Evolutionary conservation across 2,797 vertebrate genomes (phyloP).

Genomic region (Tinamus major): DNA sequence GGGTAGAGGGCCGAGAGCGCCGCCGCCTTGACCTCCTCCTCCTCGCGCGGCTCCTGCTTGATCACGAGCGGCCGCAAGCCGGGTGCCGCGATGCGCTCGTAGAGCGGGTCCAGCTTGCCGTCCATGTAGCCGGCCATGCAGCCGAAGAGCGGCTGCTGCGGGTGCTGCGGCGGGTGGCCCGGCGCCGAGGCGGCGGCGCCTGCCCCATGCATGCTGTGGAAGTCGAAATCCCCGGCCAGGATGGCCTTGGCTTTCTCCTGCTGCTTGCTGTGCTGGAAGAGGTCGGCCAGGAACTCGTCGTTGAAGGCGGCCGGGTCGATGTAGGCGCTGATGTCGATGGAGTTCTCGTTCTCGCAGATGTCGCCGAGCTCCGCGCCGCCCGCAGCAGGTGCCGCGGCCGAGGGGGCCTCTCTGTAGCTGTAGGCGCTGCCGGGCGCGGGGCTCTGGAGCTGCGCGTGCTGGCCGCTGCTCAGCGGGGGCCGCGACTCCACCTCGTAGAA

Average conservation of each 20-base stretch:
- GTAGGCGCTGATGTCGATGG: slow-evolving; percentile 98
- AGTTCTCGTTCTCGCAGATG: slow-evolving; percentile 96
- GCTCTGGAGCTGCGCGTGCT: slow-evolving; percentile 73
- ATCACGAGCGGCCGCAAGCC: slow-evolving; percentile 90
- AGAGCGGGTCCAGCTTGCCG: slow-evolving; percentile 88
- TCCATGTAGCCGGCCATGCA: slow-evolving; percentile 87
- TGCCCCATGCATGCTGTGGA: slow-evolving; percentile 77
- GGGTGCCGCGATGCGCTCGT: slow-evolving; percentile 84
- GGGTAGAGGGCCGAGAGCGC: slow-evolving; percentile 82
- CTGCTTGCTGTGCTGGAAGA: slow-evolving; percentile 93
- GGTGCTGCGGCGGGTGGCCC: slow-evolving; percentile 64
- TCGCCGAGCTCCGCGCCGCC: slow-evolving; percentile 85
- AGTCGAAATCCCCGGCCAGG: slow-evolving; percentile 88
- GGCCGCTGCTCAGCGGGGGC: slow-evolving; percentile 87
- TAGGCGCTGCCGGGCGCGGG: slow-evolving; percentile 78
- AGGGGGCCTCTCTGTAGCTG: slow-evolving; percentile 87
- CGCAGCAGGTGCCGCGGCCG: slow-evolving; percentile 77
- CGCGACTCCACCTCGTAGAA: slow-evolving; percentile 95
- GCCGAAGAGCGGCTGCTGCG: slow-evolving; percentile 75
- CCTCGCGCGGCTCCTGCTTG: slow-evolving; percentile 93
- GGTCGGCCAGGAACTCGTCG: slow-evolving; percentile 97
- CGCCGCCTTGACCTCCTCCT: slow-evolving; percentile 86
- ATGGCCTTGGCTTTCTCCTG: slow-evolving; percentile 84
- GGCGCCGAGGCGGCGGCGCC: slow-evolving; percentile 61
- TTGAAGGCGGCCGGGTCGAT: slow-evolving; percentile 96